phyloP scores from a whole-genome alignment of 1,140 invertebrate species.

The Meloidogyne exigua region DNA sequence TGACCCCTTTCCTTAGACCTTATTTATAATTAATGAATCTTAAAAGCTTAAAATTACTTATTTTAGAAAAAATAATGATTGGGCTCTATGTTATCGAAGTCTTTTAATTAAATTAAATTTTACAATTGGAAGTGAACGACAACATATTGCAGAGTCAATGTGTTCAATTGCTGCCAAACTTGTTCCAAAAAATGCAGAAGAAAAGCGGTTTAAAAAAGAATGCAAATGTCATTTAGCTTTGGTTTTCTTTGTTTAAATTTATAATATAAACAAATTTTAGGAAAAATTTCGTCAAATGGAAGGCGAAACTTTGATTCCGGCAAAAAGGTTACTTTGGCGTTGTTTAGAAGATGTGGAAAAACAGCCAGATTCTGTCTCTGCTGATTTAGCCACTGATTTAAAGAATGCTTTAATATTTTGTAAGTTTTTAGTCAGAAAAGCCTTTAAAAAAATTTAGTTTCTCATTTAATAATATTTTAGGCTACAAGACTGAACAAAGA shows the following conservation, averaged over 20 bases:
- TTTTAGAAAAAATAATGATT: slow-evolving; percentile 22
- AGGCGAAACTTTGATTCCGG: not conserved
- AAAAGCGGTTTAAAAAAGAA: slow-evolving; percentile 21
- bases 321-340: slow-evolving; percentile 17
- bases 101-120: slow-evolving; percentile 24
- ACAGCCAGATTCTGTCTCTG: slow-evolving; percentile 14
- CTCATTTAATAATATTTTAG: too few relatives aligned
- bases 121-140: slow-evolving; percentile 3
- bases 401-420: slow-evolving; percentile 21
- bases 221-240: slow-evolving; percentile 24
- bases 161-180: slow-evolving; percentile 14
- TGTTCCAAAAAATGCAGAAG: slow-evolving; percentile 22
- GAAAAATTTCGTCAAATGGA: slow-evolving; percentile 23
- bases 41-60: not conserved
- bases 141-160: slow-evolving; percentile 15
- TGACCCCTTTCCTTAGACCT: too few relatives aligned
- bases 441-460: too few relatives aligned
- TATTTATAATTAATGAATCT: too few relatives aligned
- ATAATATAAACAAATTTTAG: not conserved
- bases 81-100: slow-evolving; percentile 17
- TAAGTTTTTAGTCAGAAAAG: too few relatives aligned
- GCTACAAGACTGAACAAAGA: slow-evolving; percentile 20
- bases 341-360: slow-evolving; percentile 20
- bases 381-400: not conserved
- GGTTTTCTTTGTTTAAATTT: not conserved